A percentile compares a stretch with the other conserved stretches of the same genome.
These are phyloP conservation scores for Cephalopachus bancanus DNA, from an alignment of 2,797 vertebrate species.

Conservation along the genomic window DNA sequence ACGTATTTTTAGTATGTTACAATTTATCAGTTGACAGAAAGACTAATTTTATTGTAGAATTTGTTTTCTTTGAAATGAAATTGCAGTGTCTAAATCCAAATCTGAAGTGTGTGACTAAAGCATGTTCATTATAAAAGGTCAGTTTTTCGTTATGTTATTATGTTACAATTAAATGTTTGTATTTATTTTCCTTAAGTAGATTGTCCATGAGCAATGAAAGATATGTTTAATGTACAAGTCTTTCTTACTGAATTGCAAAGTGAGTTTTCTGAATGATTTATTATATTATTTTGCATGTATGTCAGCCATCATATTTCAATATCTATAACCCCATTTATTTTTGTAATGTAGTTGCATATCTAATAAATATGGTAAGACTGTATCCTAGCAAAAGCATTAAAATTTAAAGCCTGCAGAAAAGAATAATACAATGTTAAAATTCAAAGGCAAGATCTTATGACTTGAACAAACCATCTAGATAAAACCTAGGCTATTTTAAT, in stretches of 20 bases:
- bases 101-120: background rate
- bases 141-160: background rate
- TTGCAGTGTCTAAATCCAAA: background rate
- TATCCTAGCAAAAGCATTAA: constrained; percentile 66
- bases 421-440: constrained; percentile 80
- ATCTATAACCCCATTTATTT: constrained; percentile 59
- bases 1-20: background rate
- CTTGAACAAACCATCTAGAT: constrained; percentile 82
- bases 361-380: constrained; percentile 71
- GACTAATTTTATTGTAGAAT: background rate
- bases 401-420: constrained; percentile 66
- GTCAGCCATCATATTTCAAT: constrained; percentile 48
- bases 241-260: constrained; percentile 16
- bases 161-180: constrained; percentile 40
- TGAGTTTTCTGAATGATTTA: constrained; percentile 52
- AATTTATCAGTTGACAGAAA: background rate
- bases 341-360: constrained; percentile 61
- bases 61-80: constrained; percentile 42
- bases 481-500: constrained; percentile 83
- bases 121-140: constrained; percentile 11
- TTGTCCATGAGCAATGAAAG: background rate
- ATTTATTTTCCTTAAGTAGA: constrained; percentile 53
- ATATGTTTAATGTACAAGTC: background rate
- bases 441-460: constrained; percentile 82
- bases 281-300: constrained; percentile 63